Conservation (phyloP, 2,113 vertebrate genomes). For the Polyodon spathula region DNA sequence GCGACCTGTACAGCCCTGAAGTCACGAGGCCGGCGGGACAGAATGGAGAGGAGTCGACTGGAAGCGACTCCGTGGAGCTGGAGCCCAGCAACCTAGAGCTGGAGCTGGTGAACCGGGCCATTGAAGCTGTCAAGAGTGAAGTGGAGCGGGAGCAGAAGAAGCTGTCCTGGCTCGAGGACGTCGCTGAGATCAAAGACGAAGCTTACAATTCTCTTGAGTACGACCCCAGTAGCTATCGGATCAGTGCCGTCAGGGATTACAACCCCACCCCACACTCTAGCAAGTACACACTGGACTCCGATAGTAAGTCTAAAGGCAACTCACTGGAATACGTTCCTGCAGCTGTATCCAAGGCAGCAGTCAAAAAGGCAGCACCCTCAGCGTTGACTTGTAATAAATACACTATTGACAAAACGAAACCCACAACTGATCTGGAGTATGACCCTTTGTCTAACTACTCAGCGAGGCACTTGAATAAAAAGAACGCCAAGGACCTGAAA, state of each 20-base stretch:
- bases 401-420: constrained; percentile 77
- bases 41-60: constrained; percentile 41
- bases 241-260: constrained; percentile 56
- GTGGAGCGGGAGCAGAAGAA: constrained; percentile 86
- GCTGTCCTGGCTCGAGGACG: constrained; percentile 67
- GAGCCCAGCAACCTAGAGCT: constrained; percentile 66
- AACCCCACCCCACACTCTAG: constrained; percentile 75
- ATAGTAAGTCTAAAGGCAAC: constrained; percentile 42
- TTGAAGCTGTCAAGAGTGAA: constrained; percentile 78
- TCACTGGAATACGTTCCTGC: constrained; percentile 84
- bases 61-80: constrained; percentile 34
- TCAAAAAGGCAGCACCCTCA: constrained; percentile 43
- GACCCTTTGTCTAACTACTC: constrained; percentile 90
- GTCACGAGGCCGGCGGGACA: constrained; percentile 57
- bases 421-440: constrained; percentile 86
- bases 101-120: constrained; percentile 86
- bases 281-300: constrained; percentile 77
- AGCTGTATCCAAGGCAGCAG: constrained; percentile 42
- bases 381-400: constrained; percentile 69
- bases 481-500: constrained; percentile 32
- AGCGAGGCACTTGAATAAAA: constrained; percentile 64
- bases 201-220: constrained; percentile 53
- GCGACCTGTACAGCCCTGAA: constrained; percentile 87
- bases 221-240: constrained; percentile 60
- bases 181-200: constrained; percentile 26